Conservation (phyloP, 1,140 invertebrate genomes). For the Drosophila repletoides region DNA sequence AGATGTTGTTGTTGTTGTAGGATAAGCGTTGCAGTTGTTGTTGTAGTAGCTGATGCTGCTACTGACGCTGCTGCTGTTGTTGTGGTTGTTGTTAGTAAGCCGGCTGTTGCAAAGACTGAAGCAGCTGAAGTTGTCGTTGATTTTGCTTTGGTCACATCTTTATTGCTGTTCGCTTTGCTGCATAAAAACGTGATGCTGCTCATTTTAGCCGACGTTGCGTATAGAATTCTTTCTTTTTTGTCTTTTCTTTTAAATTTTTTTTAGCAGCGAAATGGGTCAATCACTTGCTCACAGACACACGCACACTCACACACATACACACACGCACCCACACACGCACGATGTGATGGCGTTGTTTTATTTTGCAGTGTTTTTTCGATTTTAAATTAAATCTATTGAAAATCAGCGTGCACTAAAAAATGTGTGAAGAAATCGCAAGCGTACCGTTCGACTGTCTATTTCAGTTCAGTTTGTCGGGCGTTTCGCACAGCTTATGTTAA, state of each 20-base stretch:
- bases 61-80: conserved; percentile 23
- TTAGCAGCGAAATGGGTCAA: conserved; percentile 35
- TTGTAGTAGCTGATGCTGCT: conserved; percentile 26
- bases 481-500: conserved; percentile 68
- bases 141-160: conserved; percentile 42
- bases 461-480: conserved; percentile 39
- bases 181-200: conserved; percentile 78
- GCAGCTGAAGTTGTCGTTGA: conserved; percentile 27
- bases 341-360: conserved; percentile 10
- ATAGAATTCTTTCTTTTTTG: too few relatives aligned
- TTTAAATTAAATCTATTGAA: conserved; percentile 12
- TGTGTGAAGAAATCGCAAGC: conserved; percentile 42
- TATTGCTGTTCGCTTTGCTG: conserved; percentile 53
- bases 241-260: conserved; percentile 12
- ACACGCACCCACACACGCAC: conserved; percentile 12
- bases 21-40: conserved; percentile 20
- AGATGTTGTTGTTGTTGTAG: conserved; percentile 21
- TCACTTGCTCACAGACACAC: conserved; percentile 20
- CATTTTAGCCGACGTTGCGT: conserved; percentile 42
- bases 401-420: conserved; percentile 32
- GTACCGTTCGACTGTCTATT: conserved; percentile 30
- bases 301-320: not conserved
- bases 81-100: conserved; percentile 46
- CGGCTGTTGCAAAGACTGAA: conserved; percentile 47
- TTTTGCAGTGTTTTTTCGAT: conserved; percentile 6